Percentiles rank a stretch among this genome's conserved stretches.
phyloP scores from a whole-genome alignment of 2,113 vertebrate genomes.

The Salvelinus alpinus region DNA sequence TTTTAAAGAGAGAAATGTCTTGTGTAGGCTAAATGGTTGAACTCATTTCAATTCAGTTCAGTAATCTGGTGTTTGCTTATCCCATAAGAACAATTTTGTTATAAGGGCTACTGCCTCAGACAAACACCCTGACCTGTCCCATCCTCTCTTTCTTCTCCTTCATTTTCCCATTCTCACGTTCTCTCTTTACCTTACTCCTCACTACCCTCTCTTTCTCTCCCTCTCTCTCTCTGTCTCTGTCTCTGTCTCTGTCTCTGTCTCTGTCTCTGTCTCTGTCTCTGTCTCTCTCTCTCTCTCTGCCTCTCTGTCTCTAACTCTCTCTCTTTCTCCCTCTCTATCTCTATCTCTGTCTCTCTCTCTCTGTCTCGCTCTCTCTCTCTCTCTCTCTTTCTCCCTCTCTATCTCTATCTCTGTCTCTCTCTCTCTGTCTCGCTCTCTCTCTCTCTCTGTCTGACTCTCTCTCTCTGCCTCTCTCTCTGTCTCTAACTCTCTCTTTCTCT shows the following conservation, averaged over 20 bases:
- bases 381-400: neutral
- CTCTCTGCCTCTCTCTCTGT: neutral
- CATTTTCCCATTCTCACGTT: too few relatives aligned
- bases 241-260: too few relatives aligned
- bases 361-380: neutral
- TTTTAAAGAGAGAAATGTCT: too few relatives aligned
- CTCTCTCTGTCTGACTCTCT: neutral
- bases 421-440: neutral
- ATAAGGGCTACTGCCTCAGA: conserved; percentile 13
- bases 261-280: neutral
- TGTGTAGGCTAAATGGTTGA: too few relatives aligned
- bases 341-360: neutral
- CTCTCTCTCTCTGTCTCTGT: too few relatives aligned
- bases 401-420: neutral
- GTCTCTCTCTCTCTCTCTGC: neutral
- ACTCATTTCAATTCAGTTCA: too few relatives aligned
- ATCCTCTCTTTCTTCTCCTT: neutral
- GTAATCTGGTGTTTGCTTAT: conserved; percentile 37
- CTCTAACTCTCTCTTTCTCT: neutral
- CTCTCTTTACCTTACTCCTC: too few relatives aligned
- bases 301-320: neutral
- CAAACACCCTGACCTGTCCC: neutral
- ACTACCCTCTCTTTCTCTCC: neutral
- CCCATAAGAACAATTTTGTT: conserved; percentile 20
- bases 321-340: too few relatives aligned